Conservation (phyloP, 2,797 vertebrate genomes). For the Sebastes diploproa region DNA sequence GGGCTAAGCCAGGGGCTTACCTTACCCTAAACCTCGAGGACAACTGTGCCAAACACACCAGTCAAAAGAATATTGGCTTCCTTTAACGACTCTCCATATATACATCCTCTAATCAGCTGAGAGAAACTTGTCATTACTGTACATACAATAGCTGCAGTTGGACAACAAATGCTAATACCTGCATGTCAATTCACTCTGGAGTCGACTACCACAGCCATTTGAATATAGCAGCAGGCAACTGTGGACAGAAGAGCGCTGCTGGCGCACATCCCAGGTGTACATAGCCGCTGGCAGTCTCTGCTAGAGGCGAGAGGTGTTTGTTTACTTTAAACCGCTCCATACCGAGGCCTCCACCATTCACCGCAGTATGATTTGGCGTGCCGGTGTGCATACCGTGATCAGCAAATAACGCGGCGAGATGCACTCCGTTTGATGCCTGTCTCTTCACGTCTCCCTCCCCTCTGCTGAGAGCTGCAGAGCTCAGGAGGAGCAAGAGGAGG, state of each 20-base stretch:
- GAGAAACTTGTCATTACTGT: neutral
- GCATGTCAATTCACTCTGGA: conserved; percentile 26
- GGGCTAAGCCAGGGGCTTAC: conserved; percentile 53
- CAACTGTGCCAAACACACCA: conserved; percentile 10
- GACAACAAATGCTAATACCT: conserved; percentile 42
- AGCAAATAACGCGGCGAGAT: conserved; percentile 52
- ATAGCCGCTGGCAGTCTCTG: conserved; percentile 59
- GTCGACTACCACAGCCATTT: conserved; percentile 25
- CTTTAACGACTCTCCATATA: neutral
- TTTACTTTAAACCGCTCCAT: conserved; percentile 67
- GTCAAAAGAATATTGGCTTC: neutral
- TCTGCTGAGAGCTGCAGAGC: conserved; percentile 24
- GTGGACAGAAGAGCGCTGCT: conserved; percentile 46
- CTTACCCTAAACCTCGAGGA: conserved; percentile 26
- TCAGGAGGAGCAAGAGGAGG: conserved; percentile 1
- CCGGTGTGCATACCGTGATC: conserved; percentile 38
- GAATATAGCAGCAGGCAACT: conserved; percentile 57
- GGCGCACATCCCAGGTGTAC: conserved; percentile 53
- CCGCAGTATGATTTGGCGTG: conserved; percentile 46
- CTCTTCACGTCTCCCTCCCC: conserved; percentile 39
- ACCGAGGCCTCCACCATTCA: conserved; percentile 58
- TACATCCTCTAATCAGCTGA: neutral
- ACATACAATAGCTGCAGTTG: conserved; percentile 5
- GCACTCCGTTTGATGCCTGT: conserved; percentile 58
- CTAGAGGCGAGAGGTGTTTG: conserved; percentile 62